Evolutionary conservation across 2,797 vertebrate genomes (phyloP).

Genomic region (Ptychadena robeensis): DNA sequence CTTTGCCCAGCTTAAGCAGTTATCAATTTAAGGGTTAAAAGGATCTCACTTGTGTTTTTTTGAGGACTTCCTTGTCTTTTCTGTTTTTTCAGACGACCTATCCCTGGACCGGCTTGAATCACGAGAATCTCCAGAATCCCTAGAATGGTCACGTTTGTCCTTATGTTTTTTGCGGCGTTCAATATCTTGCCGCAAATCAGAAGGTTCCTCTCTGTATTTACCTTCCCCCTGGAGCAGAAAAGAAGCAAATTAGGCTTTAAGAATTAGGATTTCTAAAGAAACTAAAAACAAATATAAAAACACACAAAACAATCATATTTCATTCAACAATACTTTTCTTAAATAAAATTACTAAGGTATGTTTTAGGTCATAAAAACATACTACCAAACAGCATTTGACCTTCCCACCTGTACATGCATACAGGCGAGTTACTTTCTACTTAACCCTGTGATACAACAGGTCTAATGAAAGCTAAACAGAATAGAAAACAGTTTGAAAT

Average conservation of each 20-base stretch:
- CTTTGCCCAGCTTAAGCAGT: too few species aligned
- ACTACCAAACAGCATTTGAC: too few species aligned
- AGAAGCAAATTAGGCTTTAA: slow-evolving; percentile 7
- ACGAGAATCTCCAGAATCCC: slow-evolving; percentile 81
- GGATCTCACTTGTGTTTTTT: slow-evolving; percentile 80
- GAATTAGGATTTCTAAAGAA: background rate
- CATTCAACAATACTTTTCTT: too few species aligned
- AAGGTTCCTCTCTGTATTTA: slow-evolving; percentile 86
- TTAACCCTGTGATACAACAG: too few species aligned
- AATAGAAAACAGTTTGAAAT: too few species aligned
- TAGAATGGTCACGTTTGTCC: slow-evolving; percentile 84
- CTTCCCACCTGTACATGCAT: too few species aligned
- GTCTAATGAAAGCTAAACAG: too few species aligned
- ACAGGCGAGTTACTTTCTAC: too few species aligned
- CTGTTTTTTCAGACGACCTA: slow-evolving; percentile 82
- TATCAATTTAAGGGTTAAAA: too few species aligned
- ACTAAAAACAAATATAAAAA: background rate
- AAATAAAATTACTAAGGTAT: too few species aligned
- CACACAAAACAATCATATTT: too few species aligned
- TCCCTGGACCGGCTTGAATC: slow-evolving; percentile 84
- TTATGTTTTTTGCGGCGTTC: slow-evolving; percentile 96
- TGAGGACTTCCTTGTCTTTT: slow-evolving; percentile 85
- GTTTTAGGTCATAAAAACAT: too few species aligned
- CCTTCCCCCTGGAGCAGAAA: slow-evolving; percentile 79
- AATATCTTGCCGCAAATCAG: slow-evolving; percentile 96